Evolutionary conservation across 2,113 vertebrate species (phyloP).

Genomic region (Piprites chloris): DNA sequence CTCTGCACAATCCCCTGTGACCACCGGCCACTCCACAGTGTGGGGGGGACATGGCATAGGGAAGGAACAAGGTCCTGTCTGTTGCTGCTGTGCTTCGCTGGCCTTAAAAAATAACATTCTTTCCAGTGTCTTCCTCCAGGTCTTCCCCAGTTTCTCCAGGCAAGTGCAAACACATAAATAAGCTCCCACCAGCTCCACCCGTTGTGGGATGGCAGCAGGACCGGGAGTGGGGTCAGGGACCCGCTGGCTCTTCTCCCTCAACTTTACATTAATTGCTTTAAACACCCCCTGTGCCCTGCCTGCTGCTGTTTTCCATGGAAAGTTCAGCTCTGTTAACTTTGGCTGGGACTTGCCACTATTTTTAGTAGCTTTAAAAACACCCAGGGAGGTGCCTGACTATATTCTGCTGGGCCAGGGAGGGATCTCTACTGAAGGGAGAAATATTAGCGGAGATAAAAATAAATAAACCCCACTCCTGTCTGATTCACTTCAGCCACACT

Average conservation of each 20-base stretch:
- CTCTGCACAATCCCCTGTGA: neutral
- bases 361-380: constrained; percentile 68
- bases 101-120: constrained; percentile 8
- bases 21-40: neutral
- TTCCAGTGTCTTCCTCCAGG: constrained; percentile 10
- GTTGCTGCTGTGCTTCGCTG: neutral
- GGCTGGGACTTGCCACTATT: constrained; percentile 50
- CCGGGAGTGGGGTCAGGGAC: neutral
- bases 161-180: neutral
- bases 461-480: neutral
- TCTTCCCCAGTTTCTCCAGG: neutral
- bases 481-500: neutral
- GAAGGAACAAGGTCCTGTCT: neutral
- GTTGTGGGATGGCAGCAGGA: neutral
- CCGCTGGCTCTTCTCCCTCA: neutral
- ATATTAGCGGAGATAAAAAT: constrained; percentile 19
- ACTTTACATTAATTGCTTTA: constrained; percentile 43
- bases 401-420: constrained; percentile 24
- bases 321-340: constrained; percentile 68
- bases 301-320: constrained; percentile 64
- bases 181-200: neutral
- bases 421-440: constrained; percentile 24
- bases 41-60: neutral
- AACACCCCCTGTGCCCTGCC: constrained; percentile 15
- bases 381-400: constrained; percentile 51